Conservation (phyloP, 2,113 vertebrate species). For the Odobenus rosmarus region DNA sequence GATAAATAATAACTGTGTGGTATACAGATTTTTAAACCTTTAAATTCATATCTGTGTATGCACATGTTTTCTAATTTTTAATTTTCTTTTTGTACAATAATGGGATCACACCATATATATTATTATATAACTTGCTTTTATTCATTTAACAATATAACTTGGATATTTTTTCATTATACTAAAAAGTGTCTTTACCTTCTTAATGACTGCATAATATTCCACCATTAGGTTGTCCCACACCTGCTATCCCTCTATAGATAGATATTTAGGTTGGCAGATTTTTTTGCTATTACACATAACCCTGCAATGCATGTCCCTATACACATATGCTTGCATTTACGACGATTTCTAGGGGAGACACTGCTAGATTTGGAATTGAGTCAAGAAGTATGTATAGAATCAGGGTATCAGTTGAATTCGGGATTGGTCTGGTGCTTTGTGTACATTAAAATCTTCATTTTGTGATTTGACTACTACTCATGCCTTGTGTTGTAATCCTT, state of each 20-base stretch:
- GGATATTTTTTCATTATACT: neutral
- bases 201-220: neutral
- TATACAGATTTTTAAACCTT: neutral
- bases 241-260: neutral
- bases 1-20: neutral
- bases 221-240: neutral
- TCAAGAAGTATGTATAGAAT: neutral
- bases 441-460: neutral
- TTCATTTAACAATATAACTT: neutral
- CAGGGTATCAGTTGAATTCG: neutral
- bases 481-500: neutral
- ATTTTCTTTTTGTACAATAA: neutral
- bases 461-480: neutral
- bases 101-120: neutral
- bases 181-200: neutral
- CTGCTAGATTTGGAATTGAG: neutral
- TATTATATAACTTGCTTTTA: neutral
- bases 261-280: neutral
- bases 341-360: neutral
- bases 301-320: neutral
- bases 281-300: neutral
- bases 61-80: neutral
- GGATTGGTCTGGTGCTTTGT: neutral
- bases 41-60: neutral
- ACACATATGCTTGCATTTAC: neutral